phyloP scores from a whole-genome alignment of 2,113 vertebrate species.

The Dipodomys stephensi region DNA sequence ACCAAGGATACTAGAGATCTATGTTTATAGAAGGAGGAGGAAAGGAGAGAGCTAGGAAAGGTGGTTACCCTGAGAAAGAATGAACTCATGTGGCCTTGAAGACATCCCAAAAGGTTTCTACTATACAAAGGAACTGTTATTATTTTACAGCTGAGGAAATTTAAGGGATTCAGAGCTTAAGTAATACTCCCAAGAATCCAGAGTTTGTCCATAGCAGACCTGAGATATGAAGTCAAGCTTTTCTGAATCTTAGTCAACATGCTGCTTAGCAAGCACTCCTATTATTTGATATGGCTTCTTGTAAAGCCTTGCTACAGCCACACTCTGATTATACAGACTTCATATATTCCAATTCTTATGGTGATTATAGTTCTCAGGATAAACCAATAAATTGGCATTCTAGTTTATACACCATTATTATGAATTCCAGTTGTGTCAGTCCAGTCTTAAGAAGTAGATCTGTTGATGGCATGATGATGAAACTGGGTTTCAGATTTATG shows the following conservation, averaged over 20 bases:
- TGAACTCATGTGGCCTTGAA: conserved; percentile 9
- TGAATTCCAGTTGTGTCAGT: conserved; percentile 12
- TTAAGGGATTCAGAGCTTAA: not conserved
- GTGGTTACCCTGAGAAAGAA: not conserved
- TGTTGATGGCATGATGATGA: not conserved
- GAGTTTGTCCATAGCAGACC: not conserved
- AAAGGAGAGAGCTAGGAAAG: not conserved
- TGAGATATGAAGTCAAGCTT: conserved; percentile 13
- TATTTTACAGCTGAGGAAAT: conserved; percentile 38
- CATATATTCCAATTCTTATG: not conserved
- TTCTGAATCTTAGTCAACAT: not conserved
- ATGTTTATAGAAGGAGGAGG: not conserved
- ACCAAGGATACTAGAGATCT: not conserved
- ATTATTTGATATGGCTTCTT: conserved; percentile 13
- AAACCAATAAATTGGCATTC: conserved; percentile 47
- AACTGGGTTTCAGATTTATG: not conserved
- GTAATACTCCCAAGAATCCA: not conserved
- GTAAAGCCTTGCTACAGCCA: not conserved
- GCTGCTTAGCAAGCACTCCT: not conserved
- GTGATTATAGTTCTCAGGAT: conserved; percentile 24
- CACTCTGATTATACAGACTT: conserved; percentile 8
- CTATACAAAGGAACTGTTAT: not conserved
- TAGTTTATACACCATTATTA: not conserved
- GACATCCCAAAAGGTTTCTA: not conserved
- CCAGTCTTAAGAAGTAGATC: conserved; percentile 23